phyloP scores from a whole-genome alignment of 2,888 invertebrate genomes.

The Dione vanillae region DNA sequence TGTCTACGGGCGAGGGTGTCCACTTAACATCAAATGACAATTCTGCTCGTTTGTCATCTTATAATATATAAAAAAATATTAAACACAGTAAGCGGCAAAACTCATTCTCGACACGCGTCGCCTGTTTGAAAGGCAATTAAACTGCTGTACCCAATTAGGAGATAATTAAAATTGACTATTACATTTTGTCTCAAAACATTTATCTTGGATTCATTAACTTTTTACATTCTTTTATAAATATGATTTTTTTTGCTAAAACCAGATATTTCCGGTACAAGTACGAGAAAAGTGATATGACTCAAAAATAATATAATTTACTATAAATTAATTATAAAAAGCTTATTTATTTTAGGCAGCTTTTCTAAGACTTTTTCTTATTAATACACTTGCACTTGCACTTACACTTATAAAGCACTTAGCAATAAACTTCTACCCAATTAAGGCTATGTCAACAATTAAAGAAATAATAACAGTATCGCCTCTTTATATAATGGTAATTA shows the following conservation, averaged over 20 bases:
- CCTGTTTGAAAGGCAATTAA: constrained; percentile 64
- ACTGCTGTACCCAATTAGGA: constrained; percentile 62
- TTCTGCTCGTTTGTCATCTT: too few species aligned
- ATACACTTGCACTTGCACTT: background rate
- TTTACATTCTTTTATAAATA: too few species aligned
- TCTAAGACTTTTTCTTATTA: too few species aligned
- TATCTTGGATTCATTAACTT: background rate
- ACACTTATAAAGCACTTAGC: background rate
- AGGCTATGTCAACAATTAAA: constrained; percentile 42
- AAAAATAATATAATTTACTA: too few species aligned
- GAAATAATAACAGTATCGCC: background rate
- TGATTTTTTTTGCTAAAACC: too few species aligned
- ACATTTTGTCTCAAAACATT: constrained; percentile 3
- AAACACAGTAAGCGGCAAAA: constrained; percentile 39
- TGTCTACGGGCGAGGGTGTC: too few species aligned
- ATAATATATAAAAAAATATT: too few species aligned
- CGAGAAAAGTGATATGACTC: too few species aligned
- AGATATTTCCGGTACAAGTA: too few species aligned
- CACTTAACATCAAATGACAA: too few species aligned
- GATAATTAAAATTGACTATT: constrained; percentile 62
- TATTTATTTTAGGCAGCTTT: too few species aligned
- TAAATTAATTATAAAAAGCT: background rate
- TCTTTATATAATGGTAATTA: constrained; percentile 61
- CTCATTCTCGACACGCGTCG: constrained; percentile 52
- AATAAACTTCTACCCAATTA: constrained; percentile 53